phyloP scores from a whole-genome alignment of 2,113 vertebrate species.

The Dolichallabes microphthalmus region DNA sequence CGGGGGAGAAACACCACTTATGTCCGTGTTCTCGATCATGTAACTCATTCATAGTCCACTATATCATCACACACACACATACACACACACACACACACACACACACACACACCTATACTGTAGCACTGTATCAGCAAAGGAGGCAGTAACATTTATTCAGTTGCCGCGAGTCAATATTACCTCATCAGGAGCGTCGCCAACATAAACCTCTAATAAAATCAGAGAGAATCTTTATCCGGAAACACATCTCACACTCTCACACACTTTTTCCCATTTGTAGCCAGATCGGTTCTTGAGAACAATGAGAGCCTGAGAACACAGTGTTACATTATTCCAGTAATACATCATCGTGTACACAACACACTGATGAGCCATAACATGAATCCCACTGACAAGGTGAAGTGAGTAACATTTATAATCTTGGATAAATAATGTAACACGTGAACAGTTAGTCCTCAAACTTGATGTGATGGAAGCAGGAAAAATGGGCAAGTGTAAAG shows the following conservation, averaged over 20 bases:
- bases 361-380: too few relatives aligned
- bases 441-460: too few relatives aligned
- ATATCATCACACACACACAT: too few relatives aligned
- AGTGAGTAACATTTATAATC: too few relatives aligned
- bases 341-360: too few relatives aligned
- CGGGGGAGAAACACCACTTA: not conserved
- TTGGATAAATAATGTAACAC: too few relatives aligned
- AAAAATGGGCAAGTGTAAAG: too few relatives aligned
- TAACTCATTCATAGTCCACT: not conserved
- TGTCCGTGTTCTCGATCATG: too few relatives aligned
- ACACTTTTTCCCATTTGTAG: not conserved
- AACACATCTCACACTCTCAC: not conserved
- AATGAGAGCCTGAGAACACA: constrained; percentile 66
- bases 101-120: not conserved
- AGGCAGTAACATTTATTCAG: not conserved
- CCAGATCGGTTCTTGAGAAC: not conserved
- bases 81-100: too few relatives aligned
- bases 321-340: not conserved
- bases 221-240: not conserved
- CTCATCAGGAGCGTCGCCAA: constrained; percentile 11
- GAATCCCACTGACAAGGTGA: not conserved
- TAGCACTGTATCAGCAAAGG: not conserved
- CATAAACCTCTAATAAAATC: constrained; percentile 6
- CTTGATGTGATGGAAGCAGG: too few relatives aligned
- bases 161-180: not conserved